Evolutionary conservation across 2,113 vertebrate genomes (phyloP).

Genomic region (Rhinopithecus roxellana): DNA sequence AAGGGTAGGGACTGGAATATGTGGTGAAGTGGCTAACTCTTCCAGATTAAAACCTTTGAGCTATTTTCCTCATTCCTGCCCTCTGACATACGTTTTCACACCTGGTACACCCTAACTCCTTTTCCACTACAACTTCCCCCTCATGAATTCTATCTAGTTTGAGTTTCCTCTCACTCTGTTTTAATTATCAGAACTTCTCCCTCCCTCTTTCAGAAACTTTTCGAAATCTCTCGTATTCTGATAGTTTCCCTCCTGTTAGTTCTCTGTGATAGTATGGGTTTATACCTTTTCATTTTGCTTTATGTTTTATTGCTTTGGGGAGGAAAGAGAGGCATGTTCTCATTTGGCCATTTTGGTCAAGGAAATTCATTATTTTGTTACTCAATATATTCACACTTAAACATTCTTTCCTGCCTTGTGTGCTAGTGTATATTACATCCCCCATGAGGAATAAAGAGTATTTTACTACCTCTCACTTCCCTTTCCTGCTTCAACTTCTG

Average conservation of each 20-base stretch:
- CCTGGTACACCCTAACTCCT: neutral
- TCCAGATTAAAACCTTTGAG: neutral
- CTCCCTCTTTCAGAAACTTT: neutral
- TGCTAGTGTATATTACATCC: neutral
- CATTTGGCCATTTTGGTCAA: neutral
- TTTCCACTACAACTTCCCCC: neutral
- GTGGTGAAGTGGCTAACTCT: neutral
- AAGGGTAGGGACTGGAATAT: neutral
- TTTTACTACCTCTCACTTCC: constrained; percentile 71
- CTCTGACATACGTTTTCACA: neutral
- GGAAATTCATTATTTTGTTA: neutral
- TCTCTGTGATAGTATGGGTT: neutral
- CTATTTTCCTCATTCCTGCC: neutral
- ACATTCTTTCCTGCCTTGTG: constrained; percentile 26
- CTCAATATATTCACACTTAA: neutral
- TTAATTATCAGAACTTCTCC: neutral
- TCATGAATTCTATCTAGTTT: neutral
- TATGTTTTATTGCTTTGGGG: neutral
- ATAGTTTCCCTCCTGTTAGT: neutral
- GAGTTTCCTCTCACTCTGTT: neutral
- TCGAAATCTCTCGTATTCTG: neutral
- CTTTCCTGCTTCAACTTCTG: constrained; percentile 70
- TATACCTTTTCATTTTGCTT: neutral
- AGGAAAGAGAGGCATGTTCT: constrained; percentile 9
- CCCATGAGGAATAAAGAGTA: constrained; percentile 31